These are phyloP conservation scores for Chaetorhynchus papuensis DNA, from an alignment of 2,113 vertebrate species.

Conservation along the genomic window DNA sequence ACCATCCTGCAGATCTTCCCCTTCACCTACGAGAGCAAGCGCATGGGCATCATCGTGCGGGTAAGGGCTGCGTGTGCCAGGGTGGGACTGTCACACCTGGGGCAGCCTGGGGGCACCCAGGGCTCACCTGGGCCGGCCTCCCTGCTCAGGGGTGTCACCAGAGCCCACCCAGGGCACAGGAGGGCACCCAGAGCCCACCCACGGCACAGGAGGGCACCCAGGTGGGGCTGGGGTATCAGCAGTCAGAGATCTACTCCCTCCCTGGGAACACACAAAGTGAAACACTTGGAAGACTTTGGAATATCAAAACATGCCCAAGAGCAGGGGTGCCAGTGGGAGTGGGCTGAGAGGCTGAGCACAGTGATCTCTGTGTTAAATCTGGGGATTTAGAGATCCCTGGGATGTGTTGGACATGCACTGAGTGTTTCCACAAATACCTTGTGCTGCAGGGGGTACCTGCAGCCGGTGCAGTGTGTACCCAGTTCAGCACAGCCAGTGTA, in stretches of 20 bases:
- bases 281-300: background rate
- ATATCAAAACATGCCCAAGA: background rate
- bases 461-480: background rate
- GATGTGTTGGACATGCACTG: fast-evolving
- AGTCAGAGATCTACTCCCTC: background rate
- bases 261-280: fast-evolving
- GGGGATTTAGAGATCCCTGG: background rate
- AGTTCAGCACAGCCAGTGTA: background rate
- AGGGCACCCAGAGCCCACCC: background rate
- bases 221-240: background rate
- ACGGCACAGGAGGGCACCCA: background rate
- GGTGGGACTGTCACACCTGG: background rate
- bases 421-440: background rate
- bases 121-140: background rate
- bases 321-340: background rate
- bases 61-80: slow-evolving; percentile 65
- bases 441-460: background rate
- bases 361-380: background rate
- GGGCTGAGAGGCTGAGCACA: background rate
- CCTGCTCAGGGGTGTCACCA: background rate
- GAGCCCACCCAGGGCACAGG: background rate
- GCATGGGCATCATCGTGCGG: slow-evolving; percentile 95
- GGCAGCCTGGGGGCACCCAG: background rate
- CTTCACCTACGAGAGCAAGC: slow-evolving; percentile 97
- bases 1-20: slow-evolving; percentile 97